Evolutionary conservation across 2,113 vertebrate species (phyloP).

Genomic region (Otus sunia): DNA sequence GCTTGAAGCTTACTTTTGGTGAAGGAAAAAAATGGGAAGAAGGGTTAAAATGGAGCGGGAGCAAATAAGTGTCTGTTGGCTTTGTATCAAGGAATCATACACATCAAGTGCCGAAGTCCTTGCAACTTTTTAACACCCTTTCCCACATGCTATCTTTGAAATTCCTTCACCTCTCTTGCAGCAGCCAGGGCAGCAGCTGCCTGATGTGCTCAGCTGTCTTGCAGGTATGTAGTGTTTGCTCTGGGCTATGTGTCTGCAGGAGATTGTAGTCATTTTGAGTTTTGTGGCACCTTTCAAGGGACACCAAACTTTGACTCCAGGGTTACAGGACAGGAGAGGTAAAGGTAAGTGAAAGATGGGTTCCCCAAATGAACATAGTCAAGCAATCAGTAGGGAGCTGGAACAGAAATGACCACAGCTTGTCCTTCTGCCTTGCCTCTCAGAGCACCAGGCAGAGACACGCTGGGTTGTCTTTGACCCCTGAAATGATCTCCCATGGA

Average conservation of each 20-base stretch:
- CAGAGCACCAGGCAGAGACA: neutral
- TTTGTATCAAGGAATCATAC: neutral
- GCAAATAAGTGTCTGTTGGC: neutral
- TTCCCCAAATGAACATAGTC: neutral
- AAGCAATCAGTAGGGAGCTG: neutral
- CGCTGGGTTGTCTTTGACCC: neutral
- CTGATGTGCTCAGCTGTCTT: neutral
- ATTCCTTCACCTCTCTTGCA: neutral
- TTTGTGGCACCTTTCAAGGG: neutral
- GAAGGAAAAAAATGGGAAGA: neutral
- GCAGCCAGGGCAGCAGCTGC: neutral
- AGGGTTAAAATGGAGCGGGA: neutral
- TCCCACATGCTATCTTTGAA: neutral
- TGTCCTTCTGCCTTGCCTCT: neutral
- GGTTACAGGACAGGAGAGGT: neutral
- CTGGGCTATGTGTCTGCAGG: accelerated
- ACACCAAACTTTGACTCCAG: neutral
- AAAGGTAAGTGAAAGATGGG: neutral
- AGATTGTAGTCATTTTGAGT: neutral
- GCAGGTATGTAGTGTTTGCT: neutral
- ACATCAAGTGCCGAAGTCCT: neutral
- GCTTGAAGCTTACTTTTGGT: neutral
- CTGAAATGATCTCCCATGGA: neutral
- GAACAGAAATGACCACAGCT: neutral
- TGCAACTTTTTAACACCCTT: conserved; percentile 7